Base-by-base conservation (phyloP, 2,113 vertebrate genomes). In the Nanorana parkeri region DNA sequence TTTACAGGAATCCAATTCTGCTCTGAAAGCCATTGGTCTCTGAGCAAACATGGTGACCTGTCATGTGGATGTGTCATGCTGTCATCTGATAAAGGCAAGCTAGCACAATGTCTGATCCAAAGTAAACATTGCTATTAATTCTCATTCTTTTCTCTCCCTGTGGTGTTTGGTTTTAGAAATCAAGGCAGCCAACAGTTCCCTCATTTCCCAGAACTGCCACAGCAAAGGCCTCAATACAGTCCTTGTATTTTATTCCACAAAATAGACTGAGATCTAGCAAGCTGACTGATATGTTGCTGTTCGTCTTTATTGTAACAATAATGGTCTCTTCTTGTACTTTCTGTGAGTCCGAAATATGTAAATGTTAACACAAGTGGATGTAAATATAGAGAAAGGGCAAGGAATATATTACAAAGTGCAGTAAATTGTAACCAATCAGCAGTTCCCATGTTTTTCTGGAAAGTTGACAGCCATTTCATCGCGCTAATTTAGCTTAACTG, bases 201-300 rank as follows among this genome's bases (percentile, higher is more conserved):
- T 67, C 63, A 51, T 47, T 83, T 83, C 72, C 71, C 63, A 76
- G 80, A 83, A 82, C 28, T 28, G 61, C 71, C 58, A 20, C 51
- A 20, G n/a, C 54, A 55, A 41, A 67, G 64, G 28, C 7, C 10
- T 66, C 63, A 83, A 68, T 83, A 47, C 60, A 54, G 29, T 51
- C 47, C 36, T 66, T 81, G 69, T 66, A 20, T 29, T 55, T 55
- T 19, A 47, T 61, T 60, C 26, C 32, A 28, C 36, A 55, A 54
- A 13, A 47, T 26, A 60, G 63, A 7, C 61, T 71, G 11, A 3
- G 13, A 54, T 21, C 58, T 13, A 81, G 19, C 36, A 74, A 68
- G 29, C 69, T 23, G 16, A 56, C 15, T 75, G 55, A 61, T 72
- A 19, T 64, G 26, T 51, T 68, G 21, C 52, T 24, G 41, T 66